Conservation (phyloP, 2,888 invertebrate species). For the Athrips mouffetella region DNA sequence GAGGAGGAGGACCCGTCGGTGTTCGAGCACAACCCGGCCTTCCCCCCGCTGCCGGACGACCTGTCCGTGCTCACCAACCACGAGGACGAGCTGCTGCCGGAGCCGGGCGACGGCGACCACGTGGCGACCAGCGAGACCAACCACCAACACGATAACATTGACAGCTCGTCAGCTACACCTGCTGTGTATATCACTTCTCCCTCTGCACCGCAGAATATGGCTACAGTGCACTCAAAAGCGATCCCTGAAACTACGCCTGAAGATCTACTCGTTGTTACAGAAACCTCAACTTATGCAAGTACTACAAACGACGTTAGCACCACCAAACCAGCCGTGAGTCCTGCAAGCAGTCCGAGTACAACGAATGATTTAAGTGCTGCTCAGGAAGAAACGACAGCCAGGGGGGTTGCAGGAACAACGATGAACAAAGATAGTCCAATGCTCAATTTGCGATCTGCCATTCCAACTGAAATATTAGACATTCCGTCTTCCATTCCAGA, state of each 20-base stretch:
- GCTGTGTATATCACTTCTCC: constrained; percentile 33
- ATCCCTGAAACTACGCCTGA: neutral
- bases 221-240: neutral
- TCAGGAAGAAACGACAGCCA: constrained; percentile 13
- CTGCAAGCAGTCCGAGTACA: neutral
- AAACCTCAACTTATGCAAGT: neutral
- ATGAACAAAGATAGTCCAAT: constrained; percentile 48
- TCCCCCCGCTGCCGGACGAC: constrained; percentile 69
- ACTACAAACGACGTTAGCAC: neutral
- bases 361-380: neutral
- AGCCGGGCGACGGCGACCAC: constrained; percentile 52
- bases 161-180: constrained; percentile 33
- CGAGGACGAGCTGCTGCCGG: constrained; percentile 60
- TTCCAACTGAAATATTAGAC: constrained; percentile 58
- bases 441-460: constrained; percentile 59
- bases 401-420: constrained; percentile 34
- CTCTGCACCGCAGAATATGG: constrained; percentile 17
- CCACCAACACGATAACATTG: constrained; percentile 39
- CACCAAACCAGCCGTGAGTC: neutral
- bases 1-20: constrained; percentile 60
- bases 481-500: constrained; percentile 47
- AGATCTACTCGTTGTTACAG: neutral
- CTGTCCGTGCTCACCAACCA: constrained; percentile 59
- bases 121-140: constrained; percentile 23
- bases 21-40: constrained; percentile 68